phyloP scores from a whole-genome alignment of 2,888 invertebrate species.

The Acronicta alni region DNA sequence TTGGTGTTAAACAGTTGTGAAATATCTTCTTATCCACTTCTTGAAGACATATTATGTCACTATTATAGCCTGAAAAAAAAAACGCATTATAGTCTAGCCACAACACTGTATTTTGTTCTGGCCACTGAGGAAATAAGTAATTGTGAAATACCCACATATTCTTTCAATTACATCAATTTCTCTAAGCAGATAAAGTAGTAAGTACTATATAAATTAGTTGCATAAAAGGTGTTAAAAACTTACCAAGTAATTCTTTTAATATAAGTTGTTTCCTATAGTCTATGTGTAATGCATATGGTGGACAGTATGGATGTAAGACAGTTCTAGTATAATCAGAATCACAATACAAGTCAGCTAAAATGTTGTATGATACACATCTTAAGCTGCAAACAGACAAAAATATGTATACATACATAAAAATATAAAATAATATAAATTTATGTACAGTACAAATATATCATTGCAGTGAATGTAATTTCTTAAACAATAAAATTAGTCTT shows the following conservation, averaged over 20 bases:
- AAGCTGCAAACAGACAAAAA: constrained; percentile 86
- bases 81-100: too few species aligned
- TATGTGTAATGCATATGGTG: constrained; percentile 93
- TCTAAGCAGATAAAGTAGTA: too few species aligned
- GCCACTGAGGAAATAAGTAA: too few species aligned
- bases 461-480: too few species aligned
- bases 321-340: constrained; percentile 94
- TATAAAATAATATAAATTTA: too few species aligned
- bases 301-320: constrained; percentile 95
- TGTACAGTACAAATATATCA: too few species aligned
- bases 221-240: constrained; percentile 20
- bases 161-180: too few species aligned
- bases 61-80: constrained; percentile 93
- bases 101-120: too few species aligned
- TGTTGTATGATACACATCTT: constrained; percentile 96
- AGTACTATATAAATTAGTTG: too few species aligned
- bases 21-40: constrained; percentile 96
- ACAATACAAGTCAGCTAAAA: constrained; percentile 97
- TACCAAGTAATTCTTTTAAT: constrained; percentile 94
- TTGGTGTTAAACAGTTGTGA: constrained; percentile 90
- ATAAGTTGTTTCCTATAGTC: constrained; percentile 96
- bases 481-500: too few species aligned
- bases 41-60: constrained; percentile 97
- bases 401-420: not conserved
- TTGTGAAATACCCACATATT: too few species aligned